Conservation (phyloP, 2,797 vertebrate species). For the Rousettus madagascariensis region DNA sequence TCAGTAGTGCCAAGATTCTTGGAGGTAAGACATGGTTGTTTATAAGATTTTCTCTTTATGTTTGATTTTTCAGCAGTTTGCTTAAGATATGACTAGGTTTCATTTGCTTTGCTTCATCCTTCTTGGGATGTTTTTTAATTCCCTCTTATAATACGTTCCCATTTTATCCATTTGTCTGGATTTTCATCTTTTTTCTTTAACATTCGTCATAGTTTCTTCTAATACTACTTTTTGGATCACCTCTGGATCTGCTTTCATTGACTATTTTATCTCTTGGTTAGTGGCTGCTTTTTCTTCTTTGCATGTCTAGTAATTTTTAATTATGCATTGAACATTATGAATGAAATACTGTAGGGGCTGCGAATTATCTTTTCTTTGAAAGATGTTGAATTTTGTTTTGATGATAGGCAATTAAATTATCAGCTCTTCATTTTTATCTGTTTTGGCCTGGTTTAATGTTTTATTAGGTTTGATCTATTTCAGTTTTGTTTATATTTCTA, state of each 20-base stretch:
- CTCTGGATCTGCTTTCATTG: not conserved
- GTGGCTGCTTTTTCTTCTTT: not conserved
- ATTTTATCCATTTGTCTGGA: not conserved
- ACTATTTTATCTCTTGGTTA: not conserved
- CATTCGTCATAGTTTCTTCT: not conserved
- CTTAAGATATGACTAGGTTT: not conserved
- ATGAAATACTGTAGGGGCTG: not conserved
- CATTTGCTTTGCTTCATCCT: not conserved
- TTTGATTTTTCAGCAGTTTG: not conserved
- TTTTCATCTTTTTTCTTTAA: conserved; percentile 10
- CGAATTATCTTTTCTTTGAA: conserved; percentile 33
- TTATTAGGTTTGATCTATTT: not conserved
- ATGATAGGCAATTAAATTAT: not conserved
- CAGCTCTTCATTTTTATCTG: not conserved
- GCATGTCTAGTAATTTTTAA: not conserved
- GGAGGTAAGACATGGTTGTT: not conserved
- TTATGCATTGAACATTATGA: not conserved
- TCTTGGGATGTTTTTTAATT: not conserved
- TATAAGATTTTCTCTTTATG: not conserved
- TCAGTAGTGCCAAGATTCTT: not conserved
- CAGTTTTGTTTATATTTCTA: not conserved
- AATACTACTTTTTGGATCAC: not conserved
- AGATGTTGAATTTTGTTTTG: not conserved
- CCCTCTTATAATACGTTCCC: not conserved
- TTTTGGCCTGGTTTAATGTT: not conserved